phyloP scores from a whole-genome alignment of 2,113 vertebrate genomes.

The Ceuthmochares aereus region DNA sequence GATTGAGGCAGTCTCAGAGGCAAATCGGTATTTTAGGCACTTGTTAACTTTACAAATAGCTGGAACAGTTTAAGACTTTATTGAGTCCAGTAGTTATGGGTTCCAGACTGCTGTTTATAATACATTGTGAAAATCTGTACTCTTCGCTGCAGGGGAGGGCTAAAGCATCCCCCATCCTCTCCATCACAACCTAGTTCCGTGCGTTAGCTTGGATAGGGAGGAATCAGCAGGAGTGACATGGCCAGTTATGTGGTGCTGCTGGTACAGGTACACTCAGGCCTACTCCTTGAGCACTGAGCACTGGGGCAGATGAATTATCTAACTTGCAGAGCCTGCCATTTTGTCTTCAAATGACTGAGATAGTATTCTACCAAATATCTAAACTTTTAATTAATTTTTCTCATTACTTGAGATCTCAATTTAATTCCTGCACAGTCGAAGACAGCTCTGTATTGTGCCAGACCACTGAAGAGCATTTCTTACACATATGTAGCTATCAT shows the following conservation, averaged over 20 bases:
- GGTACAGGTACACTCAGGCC: rapidly evolving
- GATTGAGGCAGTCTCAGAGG: background rate
- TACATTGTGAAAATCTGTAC: background rate
- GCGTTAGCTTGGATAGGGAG: background rate
- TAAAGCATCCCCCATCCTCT: background rate
- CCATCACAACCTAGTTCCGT: background rate
- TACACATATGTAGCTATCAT: background rate
- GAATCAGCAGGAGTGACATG: rapidly evolving
- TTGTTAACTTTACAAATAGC: background rate
- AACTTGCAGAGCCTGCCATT: background rate
- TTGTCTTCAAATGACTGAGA: background rate
- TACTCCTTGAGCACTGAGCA: background rate
- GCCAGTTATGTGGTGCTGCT: rapidly evolving
- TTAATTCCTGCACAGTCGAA: background rate
- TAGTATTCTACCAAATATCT: background rate
- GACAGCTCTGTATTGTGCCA: background rate
- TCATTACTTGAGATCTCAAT: background rate
- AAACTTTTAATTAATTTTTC: background rate
- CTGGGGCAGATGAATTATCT: background rate
- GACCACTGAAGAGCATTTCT: background rate
- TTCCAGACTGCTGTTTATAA: background rate
- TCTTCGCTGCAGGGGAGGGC: background rate
- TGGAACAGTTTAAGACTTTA: background rate
- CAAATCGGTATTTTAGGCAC: background rate
- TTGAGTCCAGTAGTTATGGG: background rate